A percentile compares a stretch with the other conserved stretches of the same genome.
Conservation (phyloP, 30 jellyfish, hydroid and myxozoan species). For the Turritopsis dohrnii region DNA sequence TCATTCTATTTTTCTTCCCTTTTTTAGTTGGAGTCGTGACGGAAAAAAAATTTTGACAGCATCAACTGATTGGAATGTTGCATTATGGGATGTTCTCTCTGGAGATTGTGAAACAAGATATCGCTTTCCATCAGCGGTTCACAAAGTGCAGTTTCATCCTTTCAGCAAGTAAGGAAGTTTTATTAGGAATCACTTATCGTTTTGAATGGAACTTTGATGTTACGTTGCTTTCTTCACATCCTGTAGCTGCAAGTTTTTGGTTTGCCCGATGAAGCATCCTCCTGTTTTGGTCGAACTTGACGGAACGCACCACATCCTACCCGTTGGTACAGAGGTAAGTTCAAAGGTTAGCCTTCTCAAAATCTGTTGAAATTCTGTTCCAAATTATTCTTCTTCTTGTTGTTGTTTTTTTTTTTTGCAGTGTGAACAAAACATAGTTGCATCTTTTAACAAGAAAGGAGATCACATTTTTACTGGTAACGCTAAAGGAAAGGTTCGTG, state of each 20-base stretch:
- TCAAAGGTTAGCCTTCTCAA: background rate
- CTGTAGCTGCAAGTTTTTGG: slow-evolving; percentile 75
- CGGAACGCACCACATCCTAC: slow-evolving; percentile 79
- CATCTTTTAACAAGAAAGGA: slow-evolving; percentile 91
- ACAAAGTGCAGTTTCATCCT: slow-evolving; percentile 94
- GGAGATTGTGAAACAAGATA: slow-evolving; percentile 89
- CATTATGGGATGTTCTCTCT: slow-evolving; percentile 88
- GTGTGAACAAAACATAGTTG: slow-evolving; percentile 96
- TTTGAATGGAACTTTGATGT: too few species aligned
- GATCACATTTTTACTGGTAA: slow-evolving; percentile 84
- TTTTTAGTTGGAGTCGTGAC: slow-evolving; percentile 91
- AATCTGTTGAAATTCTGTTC: background rate
- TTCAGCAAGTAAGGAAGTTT: slow-evolving; percentile 61
- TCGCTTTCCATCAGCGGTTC: slow-evolving; percentile 89
- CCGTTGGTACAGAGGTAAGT: slow-evolving; percentile 92
- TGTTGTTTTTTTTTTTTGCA: slow-evolving; percentile 21
- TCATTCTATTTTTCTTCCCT: background rate
- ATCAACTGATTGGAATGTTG: slow-evolving; percentile 97
- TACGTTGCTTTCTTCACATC: too few species aligned
- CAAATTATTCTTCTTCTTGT: background rate
- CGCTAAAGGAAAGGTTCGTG: slow-evolving; percentile 94
- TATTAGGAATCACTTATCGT: too few species aligned
- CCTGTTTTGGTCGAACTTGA: slow-evolving; percentile 93
- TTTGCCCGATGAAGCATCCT: slow-evolving; percentile 94
- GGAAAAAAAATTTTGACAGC: slow-evolving; percentile 86